phyloP scores from a whole-genome alignment of 1,140 invertebrate species.

The Mamestra configurata region DNA sequence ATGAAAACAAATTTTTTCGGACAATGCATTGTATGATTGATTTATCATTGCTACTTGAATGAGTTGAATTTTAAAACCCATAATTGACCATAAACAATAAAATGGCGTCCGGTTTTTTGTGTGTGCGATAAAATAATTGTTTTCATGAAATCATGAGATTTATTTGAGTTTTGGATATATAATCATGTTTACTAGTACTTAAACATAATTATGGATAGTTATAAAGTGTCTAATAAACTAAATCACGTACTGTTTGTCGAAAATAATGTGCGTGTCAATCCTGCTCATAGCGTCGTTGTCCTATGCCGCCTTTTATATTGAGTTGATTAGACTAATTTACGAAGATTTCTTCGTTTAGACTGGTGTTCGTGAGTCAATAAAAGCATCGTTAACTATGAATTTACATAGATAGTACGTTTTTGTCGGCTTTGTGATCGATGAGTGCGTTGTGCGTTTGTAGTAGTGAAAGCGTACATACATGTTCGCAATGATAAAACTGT shows the following conservation, averaged over 20 bases:
- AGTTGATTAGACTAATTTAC: slow-evolving; percentile 74
- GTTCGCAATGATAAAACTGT: slow-evolving; percentile 82
- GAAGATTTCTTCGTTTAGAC: slow-evolving; percentile 53
- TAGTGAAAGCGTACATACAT: slow-evolving; percentile 84
- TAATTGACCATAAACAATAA: slow-evolving; percentile 87
- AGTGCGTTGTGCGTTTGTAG: slow-evolving; percentile 82
- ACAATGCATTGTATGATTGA: background rate
- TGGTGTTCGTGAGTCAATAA: slow-evolving; percentile 32
- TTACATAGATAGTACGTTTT: slow-evolving; percentile 53
- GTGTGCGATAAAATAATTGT: slow-evolving; percentile 86
- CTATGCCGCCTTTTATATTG: slow-evolving; percentile 82
- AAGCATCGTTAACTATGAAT: slow-evolving; percentile 42
- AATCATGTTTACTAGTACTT: slow-evolving; percentile 51
- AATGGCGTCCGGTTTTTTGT: slow-evolving; percentile 88
- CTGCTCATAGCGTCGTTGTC: slow-evolving; percentile 79
- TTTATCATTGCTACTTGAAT: slow-evolving; percentile 49
- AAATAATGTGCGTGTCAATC: slow-evolving; percentile 79
- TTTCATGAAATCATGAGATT: slow-evolving; percentile 73
- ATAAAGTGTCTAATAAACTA: slow-evolving; percentile 50
- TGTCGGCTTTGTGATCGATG: slow-evolving; percentile 74
- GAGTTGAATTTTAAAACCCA: slow-evolving; percentile 61
- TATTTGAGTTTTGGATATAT: slow-evolving; percentile 59
- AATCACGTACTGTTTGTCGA: slow-evolving; percentile 54
- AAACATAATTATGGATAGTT: slow-evolving; percentile 58
- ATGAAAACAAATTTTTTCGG: background rate